Evolutionary conservation across 2,113 vertebrate species (phyloP).

Genomic region (Saiga tatarica): DNA sequence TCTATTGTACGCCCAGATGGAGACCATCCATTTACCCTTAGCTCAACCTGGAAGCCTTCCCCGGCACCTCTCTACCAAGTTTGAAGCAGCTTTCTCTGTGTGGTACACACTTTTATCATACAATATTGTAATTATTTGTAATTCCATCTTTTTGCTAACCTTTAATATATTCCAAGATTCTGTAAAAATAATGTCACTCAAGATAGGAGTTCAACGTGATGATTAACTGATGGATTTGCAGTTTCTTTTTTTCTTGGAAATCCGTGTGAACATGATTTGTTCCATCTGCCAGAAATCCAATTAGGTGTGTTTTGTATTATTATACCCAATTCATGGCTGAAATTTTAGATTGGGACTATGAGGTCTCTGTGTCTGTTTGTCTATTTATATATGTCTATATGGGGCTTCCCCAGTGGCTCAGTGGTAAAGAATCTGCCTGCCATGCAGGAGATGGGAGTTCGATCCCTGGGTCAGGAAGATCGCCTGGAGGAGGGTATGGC

Average conservation of each 20-base stretch:
- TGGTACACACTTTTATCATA: neutral
- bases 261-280: neutral
- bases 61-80: neutral
- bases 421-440: neutral
- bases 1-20: neutral
- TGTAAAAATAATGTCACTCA: neutral
- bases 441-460: neutral
- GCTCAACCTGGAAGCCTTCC: neutral
- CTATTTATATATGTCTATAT: neutral
- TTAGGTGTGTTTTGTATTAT: neutral
- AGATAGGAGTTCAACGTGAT: neutral
- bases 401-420: neutral
- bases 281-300: neutral
- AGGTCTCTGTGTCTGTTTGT: neutral
- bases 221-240: neutral
- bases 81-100: neutral
- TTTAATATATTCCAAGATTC: slow-evolving; percentile 5
- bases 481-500: neutral
- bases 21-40: neutral
- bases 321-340: neutral
- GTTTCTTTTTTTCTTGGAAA: neutral
- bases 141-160: neutral
- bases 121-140: neutral
- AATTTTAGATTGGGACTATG: neutral
- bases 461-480: neutral